Percentiles rank a stretch among this genome's conserved stretches.
These are phyloP conservation scores for Rotaria macrura DNA, from an alignment of 2,888 invertebrate genomes.

Conservation along the genomic window DNA sequence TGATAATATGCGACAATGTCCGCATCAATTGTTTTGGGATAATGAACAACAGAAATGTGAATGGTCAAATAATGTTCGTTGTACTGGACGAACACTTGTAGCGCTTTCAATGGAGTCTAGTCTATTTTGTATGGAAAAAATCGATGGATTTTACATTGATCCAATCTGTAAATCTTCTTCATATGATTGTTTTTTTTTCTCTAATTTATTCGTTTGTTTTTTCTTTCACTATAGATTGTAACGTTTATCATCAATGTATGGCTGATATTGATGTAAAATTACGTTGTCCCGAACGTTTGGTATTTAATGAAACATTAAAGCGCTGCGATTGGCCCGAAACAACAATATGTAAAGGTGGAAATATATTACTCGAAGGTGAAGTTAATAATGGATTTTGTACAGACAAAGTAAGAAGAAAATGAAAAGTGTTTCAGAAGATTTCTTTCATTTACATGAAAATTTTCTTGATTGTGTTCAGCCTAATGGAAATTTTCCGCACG, in stretches of 20 bases:
- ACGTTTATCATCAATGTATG: slow-evolving; percentile 33
- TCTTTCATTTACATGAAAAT: no score
- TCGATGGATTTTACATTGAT: slow-evolving; percentile 32
- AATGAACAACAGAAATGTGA: slow-evolving; percentile 31
- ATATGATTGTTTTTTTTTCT: not conserved
- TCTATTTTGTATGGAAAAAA: slow-evolving; percentile 33
- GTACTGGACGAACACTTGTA: slow-evolving; percentile 33
- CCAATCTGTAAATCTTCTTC: slow-evolving; percentile 13
- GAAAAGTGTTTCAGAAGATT: no score
- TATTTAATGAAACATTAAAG: slow-evolving; percentile 32
- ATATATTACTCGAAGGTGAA: slow-evolving; percentile 22
- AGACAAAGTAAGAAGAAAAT: not conserved
- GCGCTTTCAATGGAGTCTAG: slow-evolving; percentile 26
- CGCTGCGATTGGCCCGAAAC: slow-evolving; percentile 33
- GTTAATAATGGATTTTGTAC: slow-evolving; percentile 20
- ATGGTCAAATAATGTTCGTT: slow-evolving; percentile 33
- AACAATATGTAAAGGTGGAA: slow-evolving; percentile 28
- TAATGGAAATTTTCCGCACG: slow-evolving; percentile 32
- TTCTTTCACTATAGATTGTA: slow-evolving; percentile 4
- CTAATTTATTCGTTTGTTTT: not conserved
- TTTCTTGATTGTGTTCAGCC: slow-evolving; percentile 7
- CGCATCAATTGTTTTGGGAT: slow-evolving; percentile 33
- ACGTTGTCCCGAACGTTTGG: slow-evolving; percentile 29
- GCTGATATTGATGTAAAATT: slow-evolving; percentile 33
- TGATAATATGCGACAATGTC: slow-evolving; percentile 33